Evolutionary conservation across 2,888 invertebrate genomes (phyloP).

Genomic region (Dysmachus trigonus): DNA sequence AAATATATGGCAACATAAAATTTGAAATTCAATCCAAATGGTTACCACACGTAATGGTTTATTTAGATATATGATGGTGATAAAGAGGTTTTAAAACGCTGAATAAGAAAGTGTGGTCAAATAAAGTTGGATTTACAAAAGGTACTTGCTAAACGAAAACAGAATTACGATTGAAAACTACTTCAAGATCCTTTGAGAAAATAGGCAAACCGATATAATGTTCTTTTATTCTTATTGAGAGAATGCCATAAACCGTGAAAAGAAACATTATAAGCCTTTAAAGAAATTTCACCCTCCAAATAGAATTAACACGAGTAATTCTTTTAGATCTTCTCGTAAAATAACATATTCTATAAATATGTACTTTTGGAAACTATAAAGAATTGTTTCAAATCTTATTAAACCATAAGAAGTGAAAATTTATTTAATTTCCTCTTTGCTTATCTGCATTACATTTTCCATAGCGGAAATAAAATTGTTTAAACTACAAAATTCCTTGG

Average conservation of each 20-base stretch:
- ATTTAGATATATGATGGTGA: too few relatives aligned
- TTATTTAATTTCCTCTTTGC: background rate
- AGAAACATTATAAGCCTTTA: background rate
- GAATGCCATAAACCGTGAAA: background rate
- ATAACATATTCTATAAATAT: too few relatives aligned
- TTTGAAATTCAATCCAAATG: too few relatives aligned
- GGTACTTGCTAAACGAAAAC: too few relatives aligned
- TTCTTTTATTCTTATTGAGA: background rate
- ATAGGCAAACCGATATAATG: too few relatives aligned
- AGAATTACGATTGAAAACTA: too few relatives aligned
- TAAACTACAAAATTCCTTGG: background rate
- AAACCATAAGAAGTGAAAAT: background rate
- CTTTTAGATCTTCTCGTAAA: background rate
- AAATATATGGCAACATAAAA: too few relatives aligned
- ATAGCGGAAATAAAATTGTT: background rate
- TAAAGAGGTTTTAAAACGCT: too few relatives aligned
- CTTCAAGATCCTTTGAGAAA: too few relatives aligned
- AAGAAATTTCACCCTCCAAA: background rate
- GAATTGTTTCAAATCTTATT: background rate
- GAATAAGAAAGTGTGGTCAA: too few relatives aligned
- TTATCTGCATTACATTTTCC: background rate
- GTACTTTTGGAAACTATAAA: background rate
- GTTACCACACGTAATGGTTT: too few relatives aligned
- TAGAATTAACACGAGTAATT: background rate
- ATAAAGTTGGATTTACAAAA: too few relatives aligned